Evolutionary conservation across 23 tunicate species (phyloP).

Genomic region (Styela plicata): DNA sequence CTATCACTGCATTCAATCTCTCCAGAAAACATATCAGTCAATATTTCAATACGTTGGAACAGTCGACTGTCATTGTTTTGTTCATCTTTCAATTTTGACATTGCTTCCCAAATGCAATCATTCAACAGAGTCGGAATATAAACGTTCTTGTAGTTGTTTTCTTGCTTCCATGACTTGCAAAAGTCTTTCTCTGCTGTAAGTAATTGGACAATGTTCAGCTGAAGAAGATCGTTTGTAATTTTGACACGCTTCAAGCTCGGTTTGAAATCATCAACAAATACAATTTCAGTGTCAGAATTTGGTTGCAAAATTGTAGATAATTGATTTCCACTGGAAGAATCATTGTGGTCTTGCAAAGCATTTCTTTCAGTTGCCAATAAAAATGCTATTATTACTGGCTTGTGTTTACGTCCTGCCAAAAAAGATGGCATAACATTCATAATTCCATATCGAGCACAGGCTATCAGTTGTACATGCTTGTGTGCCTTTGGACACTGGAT

Average conservation of each 20-base stretch:
- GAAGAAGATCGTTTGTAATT: background rate
- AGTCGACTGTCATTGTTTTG: constrained; percentile 11
- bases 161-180: background rate
- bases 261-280: constrained; percentile 64
- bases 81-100: constrained; percentile 25
- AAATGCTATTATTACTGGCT: constrained; percentile 31
- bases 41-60: constrained; percentile 31
- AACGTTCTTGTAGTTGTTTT: background rate
- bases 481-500: constrained; percentile 59
- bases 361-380: constrained; percentile 45
- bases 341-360: background rate
- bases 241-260: constrained; percentile 29
- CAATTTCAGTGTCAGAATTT: constrained; percentile 26
- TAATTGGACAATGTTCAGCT: constrained; percentile 21
- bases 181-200: constrained; percentile 6
- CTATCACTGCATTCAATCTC: background rate
- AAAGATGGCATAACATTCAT: constrained; percentile 17
- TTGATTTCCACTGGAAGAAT: background rate
- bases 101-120: constrained; percentile 44
- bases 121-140: constrained; percentile 23
- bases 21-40: constrained; percentile 26
- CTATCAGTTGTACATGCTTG: constrained; percentile 38
- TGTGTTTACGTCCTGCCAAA: background rate
- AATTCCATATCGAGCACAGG: constrained; percentile 65
- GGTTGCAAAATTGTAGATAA: constrained; percentile 40